These are phyloP conservation scores for Catocala nupta DNA, from an alignment of 2,888 invertebrate species.

Conservation along the genomic window DNA sequence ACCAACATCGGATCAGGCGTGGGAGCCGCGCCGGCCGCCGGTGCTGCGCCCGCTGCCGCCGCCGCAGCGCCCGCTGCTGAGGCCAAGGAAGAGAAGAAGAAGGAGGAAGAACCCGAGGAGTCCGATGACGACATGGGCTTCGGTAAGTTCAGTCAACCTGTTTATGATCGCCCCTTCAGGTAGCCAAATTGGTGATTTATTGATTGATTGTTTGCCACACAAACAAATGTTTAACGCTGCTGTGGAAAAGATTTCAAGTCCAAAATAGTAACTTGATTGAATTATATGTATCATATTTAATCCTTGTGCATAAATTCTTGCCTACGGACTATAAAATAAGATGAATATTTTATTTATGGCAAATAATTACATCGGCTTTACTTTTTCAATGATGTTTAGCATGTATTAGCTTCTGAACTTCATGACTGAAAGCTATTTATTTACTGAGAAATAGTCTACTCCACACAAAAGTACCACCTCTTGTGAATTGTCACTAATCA, in stretches of 20 bases:
- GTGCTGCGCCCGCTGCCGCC: slow-evolving; percentile 89
- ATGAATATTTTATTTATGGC: too few relatives aligned
- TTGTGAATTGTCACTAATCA: slow-evolving; percentile 30
- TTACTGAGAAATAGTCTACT: slow-evolving; percentile 59
- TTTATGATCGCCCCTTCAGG: neutral
- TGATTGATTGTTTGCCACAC: too few relatives aligned
- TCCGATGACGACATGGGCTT: slow-evolving; percentile 98
- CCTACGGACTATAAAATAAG: too few relatives aligned
- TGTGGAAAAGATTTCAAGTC: too few relatives aligned
- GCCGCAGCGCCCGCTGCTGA: slow-evolving; percentile 90
- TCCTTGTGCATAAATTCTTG: too few relatives aligned
- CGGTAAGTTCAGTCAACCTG: slow-evolving; percentile 83
- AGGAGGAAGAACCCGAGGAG: slow-evolving; percentile 93
- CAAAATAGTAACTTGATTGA: too few relatives aligned
- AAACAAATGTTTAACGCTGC: too few relatives aligned
- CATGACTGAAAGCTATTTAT: slow-evolving; percentile 67
- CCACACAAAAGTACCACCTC: neutral
- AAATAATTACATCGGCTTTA: too few relatives aligned
- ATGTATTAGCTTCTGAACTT: slow-evolving; percentile 88
- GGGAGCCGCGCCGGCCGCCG: slow-evolving; percentile 93
- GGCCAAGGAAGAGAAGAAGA: slow-evolving; percentile 92
- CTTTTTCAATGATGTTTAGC: slow-evolving; percentile 82
- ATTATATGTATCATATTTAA: too few relatives aligned
- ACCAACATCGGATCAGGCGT: slow-evolving; percentile 97
- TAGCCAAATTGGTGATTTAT: neutral